Percentiles rank a stretch among this genome's conserved stretches.
These are phyloP conservation scores for Aurelia sp. DNA, from an alignment of 30 jellyfish, hydroid and myxozoan species.

Conservation along the genomic window DNA sequence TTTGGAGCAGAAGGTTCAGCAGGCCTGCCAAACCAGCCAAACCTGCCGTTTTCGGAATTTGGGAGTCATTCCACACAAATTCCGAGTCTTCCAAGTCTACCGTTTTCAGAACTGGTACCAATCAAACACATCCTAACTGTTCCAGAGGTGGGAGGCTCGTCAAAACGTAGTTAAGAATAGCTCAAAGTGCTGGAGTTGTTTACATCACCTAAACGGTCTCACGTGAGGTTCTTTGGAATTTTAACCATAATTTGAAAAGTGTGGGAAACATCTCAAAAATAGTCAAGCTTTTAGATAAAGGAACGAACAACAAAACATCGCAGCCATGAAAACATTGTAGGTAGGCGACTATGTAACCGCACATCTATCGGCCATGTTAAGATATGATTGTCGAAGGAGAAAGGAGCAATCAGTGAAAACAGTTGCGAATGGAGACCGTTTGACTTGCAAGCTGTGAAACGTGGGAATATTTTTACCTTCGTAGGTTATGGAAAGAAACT, in stretches of 20 bases:
- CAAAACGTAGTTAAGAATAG: too few species aligned
- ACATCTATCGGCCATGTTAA: background rate
- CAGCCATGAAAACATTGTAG: background rate
- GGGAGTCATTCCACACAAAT: too few species aligned
- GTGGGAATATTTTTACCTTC: slow-evolving; percentile 46
- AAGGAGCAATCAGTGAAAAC: slow-evolving; percentile 11
- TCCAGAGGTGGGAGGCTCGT: too few species aligned
- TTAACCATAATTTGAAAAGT: slow-evolving; percentile 35
- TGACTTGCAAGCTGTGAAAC: slow-evolving; percentile 1
- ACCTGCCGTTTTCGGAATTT: too few species aligned
- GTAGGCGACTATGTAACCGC: slow-evolving; percentile 23
- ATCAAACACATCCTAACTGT: too few species aligned
- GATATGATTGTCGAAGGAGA: slow-evolving; percentile 18
- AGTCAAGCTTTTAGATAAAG: background rate
- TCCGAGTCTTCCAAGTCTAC: too few species aligned
- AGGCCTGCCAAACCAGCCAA: too few species aligned
- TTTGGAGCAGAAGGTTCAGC: too few species aligned
- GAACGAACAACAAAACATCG: slow-evolving; percentile 1
- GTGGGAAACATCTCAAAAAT: slow-evolving; percentile 41
- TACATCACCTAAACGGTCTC: slow-evolving; percentile 19
- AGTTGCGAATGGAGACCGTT: slow-evolving; percentile 34
- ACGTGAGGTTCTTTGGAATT: slow-evolving; percentile 33
- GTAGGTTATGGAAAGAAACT: background rate
- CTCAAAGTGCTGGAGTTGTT: background rate
- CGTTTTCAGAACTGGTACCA: too few species aligned